phyloP scores from a whole-genome alignment of 2,797 vertebrate species.

The Melanotaenia pygmaea region DNA sequence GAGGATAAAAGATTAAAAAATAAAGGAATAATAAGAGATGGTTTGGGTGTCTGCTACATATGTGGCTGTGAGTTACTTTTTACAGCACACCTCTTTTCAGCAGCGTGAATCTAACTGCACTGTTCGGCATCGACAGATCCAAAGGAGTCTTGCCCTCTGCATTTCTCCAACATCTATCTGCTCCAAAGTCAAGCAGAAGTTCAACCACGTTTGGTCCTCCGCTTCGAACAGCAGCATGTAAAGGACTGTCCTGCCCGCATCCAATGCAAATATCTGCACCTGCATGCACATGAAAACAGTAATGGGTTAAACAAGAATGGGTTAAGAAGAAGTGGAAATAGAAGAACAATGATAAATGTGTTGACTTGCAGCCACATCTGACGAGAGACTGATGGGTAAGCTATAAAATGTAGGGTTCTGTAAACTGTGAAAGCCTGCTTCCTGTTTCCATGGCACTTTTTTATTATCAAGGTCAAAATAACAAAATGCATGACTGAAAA shows the following conservation, averaged over 20 bases:
- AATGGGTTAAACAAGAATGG: not conserved
- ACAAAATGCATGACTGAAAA: too few species aligned
- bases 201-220: slow-evolving; percentile 78
- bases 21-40: not conserved
- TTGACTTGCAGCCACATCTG: not conserved
- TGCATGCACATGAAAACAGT: slow-evolving; percentile 49
- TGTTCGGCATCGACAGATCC: slow-evolving; percentile 83
- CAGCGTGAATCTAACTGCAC: slow-evolving; percentile 77
- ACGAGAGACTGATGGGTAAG: not conserved
- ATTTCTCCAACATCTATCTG: slow-evolving; percentile 84
- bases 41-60: not conserved
- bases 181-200: slow-evolving; percentile 90
- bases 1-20: not conserved
- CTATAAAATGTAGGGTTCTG: not conserved
- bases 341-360: slow-evolving; percentile 5
- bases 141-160: slow-evolving; percentile 86
- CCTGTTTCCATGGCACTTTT: slow-evolving; percentile 4
- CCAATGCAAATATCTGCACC: slow-evolving; percentile 87
- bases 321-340: not conserved
- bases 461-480: too few species aligned
- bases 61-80: not conserved
- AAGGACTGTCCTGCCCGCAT: slow-evolving; percentile 84
- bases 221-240: slow-evolving; percentile 86
- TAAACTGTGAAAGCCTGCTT: slow-evolving; percentile 1
- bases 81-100: slow-evolving; percentile 84